Evolutionary conservation across 30 jellyfish, hydroid and myxozoan genomes (phyloP), one percentile per base, ranked within the genome.

Genomic region (Catostylus mosaicus): DNA sequence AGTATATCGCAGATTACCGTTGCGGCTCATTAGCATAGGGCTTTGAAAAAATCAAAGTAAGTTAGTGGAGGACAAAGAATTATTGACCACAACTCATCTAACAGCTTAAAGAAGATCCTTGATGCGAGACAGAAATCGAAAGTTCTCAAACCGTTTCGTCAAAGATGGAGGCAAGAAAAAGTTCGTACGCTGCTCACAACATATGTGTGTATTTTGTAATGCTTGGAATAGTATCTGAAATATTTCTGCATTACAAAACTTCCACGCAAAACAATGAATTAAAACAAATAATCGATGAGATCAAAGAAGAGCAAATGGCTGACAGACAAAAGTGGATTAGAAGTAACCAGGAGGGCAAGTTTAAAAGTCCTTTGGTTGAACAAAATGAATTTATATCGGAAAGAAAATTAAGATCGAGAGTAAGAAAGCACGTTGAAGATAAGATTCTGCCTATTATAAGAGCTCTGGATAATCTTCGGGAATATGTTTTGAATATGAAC

Each of bases 211-310:
- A n/a, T n/a, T n/a, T n/a, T n/a, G n/a, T n/a, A n/a, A n/a, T n/a
- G n/a, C n/a, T 50, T 50, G 63, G 63, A 50, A 27, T 50, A 10
- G 24, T 50, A 3, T 50, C 24, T 50, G 63, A 50, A 4, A 16
- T 50, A 6, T 36, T 33, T 36, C 54, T 68, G 35, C 80, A 68
- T 34, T 68, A 33, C 45, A 68, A 35, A 68, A 37, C 61, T n/a
- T 5, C 23, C 36, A 3, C 33, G 6, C 48, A 37, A 34, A 22
- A 31, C 22, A 34, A 32, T 59, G 26, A 30, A 37, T 20, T 68
- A 64, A 38, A 23, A 10, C 20, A 5, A 18, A 36, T 14, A 68
- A 68, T 68, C 30, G 80, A 33, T 10, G 37, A 36, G 0, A 16
- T 68, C 43, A 26, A 10, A 37, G 34, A 11, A 35, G 24, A 35